Percentiles rank a stretch among this genome's conserved stretches.
These are phyloP conservation scores for Orchesella cincta DNA, from an alignment of 1,140 invertebrate genomes.

Conservation along the genomic window DNA sequence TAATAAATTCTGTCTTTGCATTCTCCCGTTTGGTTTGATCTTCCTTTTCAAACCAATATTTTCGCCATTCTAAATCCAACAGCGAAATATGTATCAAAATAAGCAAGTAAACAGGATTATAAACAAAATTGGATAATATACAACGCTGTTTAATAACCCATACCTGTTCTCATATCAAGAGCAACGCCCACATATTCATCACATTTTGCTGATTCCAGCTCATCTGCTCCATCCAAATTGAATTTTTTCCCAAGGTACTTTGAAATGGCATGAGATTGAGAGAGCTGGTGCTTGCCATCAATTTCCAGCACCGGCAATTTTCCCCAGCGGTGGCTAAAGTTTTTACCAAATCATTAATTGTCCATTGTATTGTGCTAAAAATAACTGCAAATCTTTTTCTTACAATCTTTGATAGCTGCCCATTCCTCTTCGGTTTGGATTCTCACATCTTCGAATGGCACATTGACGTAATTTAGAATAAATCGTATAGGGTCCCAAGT, in stretches of 20 bases:
- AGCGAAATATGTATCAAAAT: too few relatives aligned
- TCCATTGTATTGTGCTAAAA: neutral
- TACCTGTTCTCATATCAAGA: neutral
- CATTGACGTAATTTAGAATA: conserved; percentile 56
- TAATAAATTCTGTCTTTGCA: neutral
- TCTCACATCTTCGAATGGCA: conserved; percentile 57
- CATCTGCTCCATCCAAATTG: conserved; percentile 18
- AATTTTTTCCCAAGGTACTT: conserved; percentile 19
- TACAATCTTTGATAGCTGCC: conserved; percentile 52
- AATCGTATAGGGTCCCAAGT: conserved; percentile 58
- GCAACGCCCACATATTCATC: conserved; percentile 21
- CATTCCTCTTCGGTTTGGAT: conserved; percentile 51
- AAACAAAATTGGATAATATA: neutral
- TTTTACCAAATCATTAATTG: neutral
- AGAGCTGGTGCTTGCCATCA: neutral
- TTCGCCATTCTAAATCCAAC: too few relatives aligned
- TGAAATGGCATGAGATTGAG: conserved; percentile 21
- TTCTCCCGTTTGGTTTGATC: neutral
- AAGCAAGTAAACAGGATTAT: neutral
- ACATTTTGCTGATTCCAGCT: conserved; percentile 9
- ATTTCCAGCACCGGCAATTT: conserved; percentile 31
- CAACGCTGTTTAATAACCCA: neutral
- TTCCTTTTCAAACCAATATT: neutral
- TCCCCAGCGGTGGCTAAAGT: neutral
- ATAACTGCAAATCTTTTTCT: neutral